Conservation (phyloP, 2,888 invertebrate species). For the Agrotis clavis region DNA sequence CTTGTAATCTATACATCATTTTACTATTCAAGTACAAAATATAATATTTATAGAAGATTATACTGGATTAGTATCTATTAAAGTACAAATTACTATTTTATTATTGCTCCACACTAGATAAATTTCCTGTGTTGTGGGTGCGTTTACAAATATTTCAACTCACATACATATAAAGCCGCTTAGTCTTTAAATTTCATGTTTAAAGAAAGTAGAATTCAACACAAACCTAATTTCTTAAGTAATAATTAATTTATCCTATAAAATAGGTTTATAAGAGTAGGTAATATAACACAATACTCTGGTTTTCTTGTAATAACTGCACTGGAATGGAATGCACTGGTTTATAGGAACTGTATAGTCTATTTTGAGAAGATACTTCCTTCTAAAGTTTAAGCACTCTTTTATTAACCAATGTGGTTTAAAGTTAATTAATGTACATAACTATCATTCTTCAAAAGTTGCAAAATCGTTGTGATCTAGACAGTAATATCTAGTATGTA, state of each 20-base stretch:
- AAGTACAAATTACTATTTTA: too few relatives aligned
- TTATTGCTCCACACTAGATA: too few relatives aligned
- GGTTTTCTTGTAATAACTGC: conserved; percentile 34
- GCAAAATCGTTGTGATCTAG: conserved; percentile 12
- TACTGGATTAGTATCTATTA: background rate
- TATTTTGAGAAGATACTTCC: background rate
- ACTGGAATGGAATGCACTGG: conserved; percentile 38
- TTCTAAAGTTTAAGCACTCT: conserved; percentile 9
- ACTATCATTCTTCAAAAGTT: conserved; percentile 2
- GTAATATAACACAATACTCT: background rate
- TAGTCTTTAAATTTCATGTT: conserved; percentile 14
- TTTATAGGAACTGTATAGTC: conserved; percentile 1
- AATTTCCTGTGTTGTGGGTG: too few relatives aligned
- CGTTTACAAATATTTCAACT: too few relatives aligned
- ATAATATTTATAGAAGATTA: background rate
- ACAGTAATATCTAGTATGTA: conserved; percentile 13
- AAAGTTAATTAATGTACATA: background rate
- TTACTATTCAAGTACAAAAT: conserved; percentile 1
- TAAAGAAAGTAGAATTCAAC: background rate
- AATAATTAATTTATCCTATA: background rate
- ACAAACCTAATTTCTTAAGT: background rate
- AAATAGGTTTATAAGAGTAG: background rate
- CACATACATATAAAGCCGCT: background rate
- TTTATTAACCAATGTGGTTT: background rate
- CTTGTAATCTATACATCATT: background rate